Percentiles rank a stretch among this genome's conserved stretches.
These are phyloP conservation scores for Ovis canadensis DNA, from an alignment of 2,113 vertebrate species.

Conservation along the genomic window DNA sequence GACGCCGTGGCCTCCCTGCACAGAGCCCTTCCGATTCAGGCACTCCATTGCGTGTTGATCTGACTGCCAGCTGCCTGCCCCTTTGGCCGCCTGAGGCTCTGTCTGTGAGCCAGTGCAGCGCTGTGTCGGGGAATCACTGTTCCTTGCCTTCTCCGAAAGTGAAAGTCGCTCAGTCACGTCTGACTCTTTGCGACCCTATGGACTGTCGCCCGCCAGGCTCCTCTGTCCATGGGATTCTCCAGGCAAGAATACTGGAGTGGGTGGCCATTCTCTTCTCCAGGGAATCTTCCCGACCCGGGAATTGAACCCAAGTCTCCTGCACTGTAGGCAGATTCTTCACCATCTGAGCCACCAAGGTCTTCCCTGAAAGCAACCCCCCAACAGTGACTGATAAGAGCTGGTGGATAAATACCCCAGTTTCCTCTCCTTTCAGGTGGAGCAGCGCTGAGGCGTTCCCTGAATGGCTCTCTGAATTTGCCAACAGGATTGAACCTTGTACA, in stretches of 20 bases:
- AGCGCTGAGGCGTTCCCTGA: rapidly evolving
- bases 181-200: background rate
- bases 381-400: background rate
- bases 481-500: background rate
- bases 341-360: background rate
- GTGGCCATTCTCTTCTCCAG: background rate
- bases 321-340: background rate
- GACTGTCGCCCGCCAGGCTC: rapidly evolving
- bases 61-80: background rate
- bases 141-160: background rate
- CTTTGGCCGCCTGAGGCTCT: too few relatives aligned
- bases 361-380: background rate
- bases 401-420: background rate
- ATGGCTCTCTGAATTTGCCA: background rate
- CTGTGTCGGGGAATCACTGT: background rate
- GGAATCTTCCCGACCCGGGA: rapidly evolving
- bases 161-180: background rate
- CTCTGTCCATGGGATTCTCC: background rate
- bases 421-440: too few relatives aligned
- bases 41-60: background rate
- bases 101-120: background rate
- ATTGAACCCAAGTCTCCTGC: background rate
- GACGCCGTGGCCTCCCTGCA: rapidly evolving
- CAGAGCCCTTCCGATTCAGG: rapidly evolving
- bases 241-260: background rate